phyloP scores from a whole-genome alignment of 2,113 vertebrate species.

The Pycnonotus jocosus region DNA sequence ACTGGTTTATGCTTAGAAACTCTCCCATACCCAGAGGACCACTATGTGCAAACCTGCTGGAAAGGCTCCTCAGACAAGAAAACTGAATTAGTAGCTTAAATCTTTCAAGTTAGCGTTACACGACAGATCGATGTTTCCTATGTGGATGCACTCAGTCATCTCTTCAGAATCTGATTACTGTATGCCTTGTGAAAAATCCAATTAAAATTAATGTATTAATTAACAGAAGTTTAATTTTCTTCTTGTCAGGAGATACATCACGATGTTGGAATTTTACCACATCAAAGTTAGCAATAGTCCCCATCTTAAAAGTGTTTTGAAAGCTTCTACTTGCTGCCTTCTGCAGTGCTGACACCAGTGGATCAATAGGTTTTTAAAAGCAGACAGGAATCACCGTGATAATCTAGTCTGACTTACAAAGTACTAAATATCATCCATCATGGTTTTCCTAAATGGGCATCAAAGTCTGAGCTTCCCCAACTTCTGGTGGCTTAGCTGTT shows the following conservation, averaged over 20 bases:
- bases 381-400: constrained; percentile 47
- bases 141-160: neutral
- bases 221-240: constrained; percentile 31
- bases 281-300: neutral
- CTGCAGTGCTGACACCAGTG: constrained; percentile 26
- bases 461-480: constrained; percentile 22
- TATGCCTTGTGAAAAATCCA: neutral
- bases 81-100: neutral
- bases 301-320: constrained; percentile 13
- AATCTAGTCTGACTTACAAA: constrained; percentile 62
- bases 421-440: constrained; percentile 59
- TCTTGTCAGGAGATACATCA: neutral
- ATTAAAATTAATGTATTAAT: constrained; percentile 30
- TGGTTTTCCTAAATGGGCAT: constrained; percentile 49
- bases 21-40: neutral
- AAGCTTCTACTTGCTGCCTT: constrained; percentile 41
- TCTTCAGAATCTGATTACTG: neutral
- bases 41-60: neutral
- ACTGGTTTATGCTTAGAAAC: neutral
- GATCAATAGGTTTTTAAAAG: constrained; percentile 61
- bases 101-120: neutral
- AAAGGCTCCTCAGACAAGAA: neutral
- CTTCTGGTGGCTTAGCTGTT: constrained; percentile 37
- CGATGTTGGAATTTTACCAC: neutral
- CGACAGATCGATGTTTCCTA: neutral